Conservation (phyloP, 2,113 vertebrate species). For the Deroptyus accipitrinus region DNA sequence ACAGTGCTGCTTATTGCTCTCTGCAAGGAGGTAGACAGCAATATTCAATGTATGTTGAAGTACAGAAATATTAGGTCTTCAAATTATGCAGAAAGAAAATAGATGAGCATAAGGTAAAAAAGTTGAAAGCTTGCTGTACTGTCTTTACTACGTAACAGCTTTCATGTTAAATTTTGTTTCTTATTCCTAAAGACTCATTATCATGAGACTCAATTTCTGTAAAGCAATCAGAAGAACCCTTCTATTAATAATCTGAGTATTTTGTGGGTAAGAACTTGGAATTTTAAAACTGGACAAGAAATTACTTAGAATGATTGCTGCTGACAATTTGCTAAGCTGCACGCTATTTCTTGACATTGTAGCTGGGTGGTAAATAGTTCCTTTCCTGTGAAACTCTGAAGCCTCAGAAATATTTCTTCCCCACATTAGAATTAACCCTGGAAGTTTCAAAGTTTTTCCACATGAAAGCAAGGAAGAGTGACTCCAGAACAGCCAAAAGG, state of each 20-base stretch:
- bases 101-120: neutral
- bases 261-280: neutral
- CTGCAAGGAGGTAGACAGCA: neutral
- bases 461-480: neutral
- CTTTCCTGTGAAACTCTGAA: neutral
- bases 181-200: neutral
- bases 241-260: neutral
- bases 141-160: neutral
- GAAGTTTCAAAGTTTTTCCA: slow-evolving; percentile 16
- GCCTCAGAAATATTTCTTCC: slow-evolving; percentile 16
- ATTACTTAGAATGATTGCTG: neutral
- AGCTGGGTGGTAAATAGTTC: neutral
- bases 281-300: neutral
- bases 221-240: neutral
- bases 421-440: slow-evolving; percentile 25
- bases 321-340: neutral
- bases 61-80: neutral
- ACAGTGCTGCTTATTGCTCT: neutral
- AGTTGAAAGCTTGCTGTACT: neutral
- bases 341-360: neutral
- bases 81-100: neutral
- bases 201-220: neutral
- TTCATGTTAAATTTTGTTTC: neutral
- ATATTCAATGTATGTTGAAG: neutral
- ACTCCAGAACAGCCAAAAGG: slow-evolving; percentile 14